These are phyloP conservation scores for Cariama cristata DNA, from an alignment of 2,113 vertebrate genomes.

Conservation along the genomic window DNA sequence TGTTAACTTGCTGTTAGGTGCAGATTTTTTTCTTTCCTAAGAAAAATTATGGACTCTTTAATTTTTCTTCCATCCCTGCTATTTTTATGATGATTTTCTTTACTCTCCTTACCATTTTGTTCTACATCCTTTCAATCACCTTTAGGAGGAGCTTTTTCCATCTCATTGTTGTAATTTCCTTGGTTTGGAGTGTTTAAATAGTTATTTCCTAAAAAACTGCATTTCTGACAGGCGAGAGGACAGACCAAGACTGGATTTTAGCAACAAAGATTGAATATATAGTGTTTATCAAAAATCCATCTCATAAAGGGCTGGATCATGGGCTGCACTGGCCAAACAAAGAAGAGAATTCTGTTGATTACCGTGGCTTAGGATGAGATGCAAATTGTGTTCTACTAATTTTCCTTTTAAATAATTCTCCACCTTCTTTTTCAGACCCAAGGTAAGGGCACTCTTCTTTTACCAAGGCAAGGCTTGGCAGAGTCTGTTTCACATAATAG, in stretches of 20 bases:
- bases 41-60: neutral
- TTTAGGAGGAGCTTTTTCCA: neutral
- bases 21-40: neutral
- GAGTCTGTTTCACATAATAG: neutral
- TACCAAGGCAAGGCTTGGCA: neutral
- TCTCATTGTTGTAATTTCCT: neutral
- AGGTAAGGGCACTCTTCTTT: neutral
- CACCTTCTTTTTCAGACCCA: neutral
- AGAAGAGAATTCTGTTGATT: neutral
- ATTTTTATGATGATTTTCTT: neutral
- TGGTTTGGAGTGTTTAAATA: neutral
- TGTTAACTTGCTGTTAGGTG: slow-evolving; percentile 14
- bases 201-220: neutral
- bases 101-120: neutral
- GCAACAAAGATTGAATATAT: neutral
- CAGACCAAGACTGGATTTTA: neutral
- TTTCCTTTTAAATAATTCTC: neutral
- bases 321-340: neutral
- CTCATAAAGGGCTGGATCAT: neutral
- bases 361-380: neutral
- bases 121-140: neutral
- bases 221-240: neutral
- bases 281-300: neutral
- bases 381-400: neutral
- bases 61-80: neutral